Percentiles rank a stretch among this genome's conserved stretches.
phyloP scores from a whole-genome alignment of 2,888 invertebrate species.

The Stomorhina lunata region DNA sequence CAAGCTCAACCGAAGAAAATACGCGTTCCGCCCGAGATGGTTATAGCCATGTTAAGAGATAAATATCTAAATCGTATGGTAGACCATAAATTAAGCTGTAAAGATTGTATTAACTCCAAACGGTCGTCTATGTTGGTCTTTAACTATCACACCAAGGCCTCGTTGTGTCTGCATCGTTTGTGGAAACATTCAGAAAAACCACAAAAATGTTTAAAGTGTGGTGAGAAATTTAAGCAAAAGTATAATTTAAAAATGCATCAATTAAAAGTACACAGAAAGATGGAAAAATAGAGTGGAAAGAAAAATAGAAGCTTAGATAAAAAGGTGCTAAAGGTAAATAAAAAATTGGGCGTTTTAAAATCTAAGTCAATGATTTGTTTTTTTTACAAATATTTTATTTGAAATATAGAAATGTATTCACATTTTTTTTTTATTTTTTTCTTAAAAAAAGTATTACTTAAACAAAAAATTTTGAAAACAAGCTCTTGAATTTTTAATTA shows the following conservation, averaged over 20 bases:
- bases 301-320: slow-evolving; percentile 1
- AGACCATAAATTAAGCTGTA: slow-evolving; percentile 77
- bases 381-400: background rate
- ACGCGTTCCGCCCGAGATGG: slow-evolving; percentile 74
- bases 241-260: slow-evolving; percentile 77
- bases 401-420: background rate
- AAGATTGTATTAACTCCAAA: slow-evolving; percentile 72
- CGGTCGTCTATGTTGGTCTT: slow-evolving; percentile 75
- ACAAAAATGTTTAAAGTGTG: slow-evolving; percentile 72
- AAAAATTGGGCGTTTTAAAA: slow-evolving; percentile 3
- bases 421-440: background rate
- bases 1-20: slow-evolving; percentile 81
- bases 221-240: slow-evolving; percentile 71
- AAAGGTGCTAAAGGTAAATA: slow-evolving; percentile 24
- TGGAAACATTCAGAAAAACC: slow-evolving; percentile 80
- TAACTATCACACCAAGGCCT: slow-evolving; percentile 80
- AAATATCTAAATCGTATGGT: slow-evolving; percentile 79
- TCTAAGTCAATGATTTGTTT: slow-evolving; percentile 10
- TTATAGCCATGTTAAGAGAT: slow-evolving; percentile 77
- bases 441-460: background rate
- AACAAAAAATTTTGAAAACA: background rate
- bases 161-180: slow-evolving; percentile 80
- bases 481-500: background rate
- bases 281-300: slow-evolving; percentile 19
- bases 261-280: slow-evolving; percentile 69